Conservation (phyloP, 1,140 invertebrate species). For the Helicoverpa armigera region DNA sequence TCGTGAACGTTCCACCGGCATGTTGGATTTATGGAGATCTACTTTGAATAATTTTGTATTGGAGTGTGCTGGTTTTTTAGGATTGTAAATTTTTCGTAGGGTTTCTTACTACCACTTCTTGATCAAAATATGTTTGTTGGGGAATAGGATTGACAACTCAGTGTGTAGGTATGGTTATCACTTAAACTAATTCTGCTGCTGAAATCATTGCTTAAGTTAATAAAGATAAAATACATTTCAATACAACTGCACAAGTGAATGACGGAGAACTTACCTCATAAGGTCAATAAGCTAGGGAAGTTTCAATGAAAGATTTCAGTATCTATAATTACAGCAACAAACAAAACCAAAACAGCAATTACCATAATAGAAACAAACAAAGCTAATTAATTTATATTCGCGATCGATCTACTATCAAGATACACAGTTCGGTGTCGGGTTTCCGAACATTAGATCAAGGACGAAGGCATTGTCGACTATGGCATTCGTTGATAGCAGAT, state of each 20-base stretch:
- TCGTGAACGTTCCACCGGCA: not conserved
- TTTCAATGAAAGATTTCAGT: not conserved
- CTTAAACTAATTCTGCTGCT: no score
- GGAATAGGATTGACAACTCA: no score
- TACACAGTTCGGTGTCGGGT: conserved; percentile 26
- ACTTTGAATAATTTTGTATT: not conserved
- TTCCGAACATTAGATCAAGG: conserved; percentile 30
- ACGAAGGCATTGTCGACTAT: conserved; percentile 1
- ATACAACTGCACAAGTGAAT: no score
- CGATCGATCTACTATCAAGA: conserved; percentile 39
- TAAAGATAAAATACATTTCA: no score
- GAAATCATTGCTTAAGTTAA: no score
- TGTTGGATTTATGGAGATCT: not conserved
- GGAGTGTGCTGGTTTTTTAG: not conserved
- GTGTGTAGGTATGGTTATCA: no score
- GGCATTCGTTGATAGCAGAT: conserved; percentile 23
- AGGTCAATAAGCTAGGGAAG: not conserved
- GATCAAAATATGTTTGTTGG: no score
- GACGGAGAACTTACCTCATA: no score
- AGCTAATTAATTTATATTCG: conserved; percentile 44
- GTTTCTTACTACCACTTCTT: no score
- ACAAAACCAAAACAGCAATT: conserved; percentile 11
- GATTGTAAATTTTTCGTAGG: no score
- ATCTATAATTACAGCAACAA: not conserved
- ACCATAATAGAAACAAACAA: conserved; percentile 42